Conservation (phyloP, 2,888 invertebrate species). For the Dusona sp. region DNA sequence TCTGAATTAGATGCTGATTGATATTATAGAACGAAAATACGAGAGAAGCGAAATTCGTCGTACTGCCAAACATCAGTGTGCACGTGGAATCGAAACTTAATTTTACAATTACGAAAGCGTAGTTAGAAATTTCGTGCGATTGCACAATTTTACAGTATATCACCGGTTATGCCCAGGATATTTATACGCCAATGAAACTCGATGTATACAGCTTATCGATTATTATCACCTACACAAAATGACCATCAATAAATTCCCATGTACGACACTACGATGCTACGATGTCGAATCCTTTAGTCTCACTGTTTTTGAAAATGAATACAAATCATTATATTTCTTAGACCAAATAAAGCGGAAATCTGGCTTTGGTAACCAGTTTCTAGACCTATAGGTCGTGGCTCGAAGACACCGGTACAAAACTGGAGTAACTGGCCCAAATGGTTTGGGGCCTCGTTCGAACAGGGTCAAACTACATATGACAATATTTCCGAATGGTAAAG, state of each 20-base stretch:
- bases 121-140: not conserved
- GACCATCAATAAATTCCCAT: not conserved
- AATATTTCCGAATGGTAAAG: not conserved
- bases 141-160: not conserved
- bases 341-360: too few relatives aligned
- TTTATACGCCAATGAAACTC: not conserved
- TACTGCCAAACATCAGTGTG: not conserved
- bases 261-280: not conserved
- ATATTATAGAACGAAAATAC: not conserved
- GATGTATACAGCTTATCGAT: not conserved
- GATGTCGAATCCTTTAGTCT: not conserved
- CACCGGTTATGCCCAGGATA: not conserved
- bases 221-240: not conserved
- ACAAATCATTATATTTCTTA: too few relatives aligned
- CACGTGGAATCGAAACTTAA: not conserved
- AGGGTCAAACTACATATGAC: not conserved
- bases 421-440: not conserved
- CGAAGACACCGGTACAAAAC: too few relatives aligned
- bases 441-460: not conserved
- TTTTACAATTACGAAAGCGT: not conserved
- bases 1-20: not conserved
- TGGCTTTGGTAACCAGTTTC: too few relatives aligned
- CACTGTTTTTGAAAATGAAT: not conserved
- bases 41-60: not conserved
- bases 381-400: too few relatives aligned